Base-by-base conservation (phyloP, 2,888 invertebrate genomes). In the Ochlodes sylvanus region DNA sequence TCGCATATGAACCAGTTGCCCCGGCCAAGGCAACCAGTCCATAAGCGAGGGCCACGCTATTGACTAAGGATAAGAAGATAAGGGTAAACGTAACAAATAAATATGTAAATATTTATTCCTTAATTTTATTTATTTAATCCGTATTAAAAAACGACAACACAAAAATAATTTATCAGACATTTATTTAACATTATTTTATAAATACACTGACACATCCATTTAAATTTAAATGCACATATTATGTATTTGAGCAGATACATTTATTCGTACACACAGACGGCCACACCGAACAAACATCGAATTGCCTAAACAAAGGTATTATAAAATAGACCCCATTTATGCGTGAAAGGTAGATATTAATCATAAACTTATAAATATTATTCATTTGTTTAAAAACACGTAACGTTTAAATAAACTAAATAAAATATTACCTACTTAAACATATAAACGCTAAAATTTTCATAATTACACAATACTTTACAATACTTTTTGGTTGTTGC, bases 131-230 rank as follows among this genome's bases (percentile, higher is more conserved):
- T n/a, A n/a, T n/a, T n/a, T n/a, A n/a, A n/a, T 57, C 17, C 42
- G 42, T 44, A 57, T 62, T 52, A 14, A 57, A 21, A 72, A 72
- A 72, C 73, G 70, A 77, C 73, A 72, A 76, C 72, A 76, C 73
- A 70, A 70, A 69, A 68, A 72, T 72, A 74, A 73, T 76, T 76
- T 74, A 77, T 77, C 81, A 81, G 75, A 80, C 76, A 78, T 78
- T 78, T 79, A 79, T 76, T 79, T 73, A 68, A 55, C 17, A 42
- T 63, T 63, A 56, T 32, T 56, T 27, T 52, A 65, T 58, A 67
- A 76, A 77, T 73, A 78, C 70, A 77, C 72, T 71, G 75, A 77
- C 75, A 81, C 77, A 74, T 77, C 73, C 71, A 72, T 72, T 73
- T 72, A 62, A 57, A 56, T 68, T 71, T 77, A 78, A 79, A 79